These are phyloP conservation scores for Morpho achilles DNA, from an alignment of 2,888 invertebrate species.

Conservation along the genomic window DNA sequence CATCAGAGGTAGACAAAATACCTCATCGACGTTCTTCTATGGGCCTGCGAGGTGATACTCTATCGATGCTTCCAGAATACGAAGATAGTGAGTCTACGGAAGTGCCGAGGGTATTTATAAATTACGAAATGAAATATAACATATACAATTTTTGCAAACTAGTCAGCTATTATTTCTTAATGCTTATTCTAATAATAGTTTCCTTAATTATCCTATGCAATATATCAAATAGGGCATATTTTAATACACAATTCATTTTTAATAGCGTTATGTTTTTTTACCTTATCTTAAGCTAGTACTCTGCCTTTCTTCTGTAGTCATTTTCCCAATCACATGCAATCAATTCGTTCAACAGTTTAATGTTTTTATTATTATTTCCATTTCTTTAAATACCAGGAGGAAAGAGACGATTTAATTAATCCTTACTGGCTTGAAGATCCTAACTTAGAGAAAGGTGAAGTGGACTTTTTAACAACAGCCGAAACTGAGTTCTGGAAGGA, in stretches of 20 bases:
- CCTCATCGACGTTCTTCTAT: slow-evolving; percentile 50
- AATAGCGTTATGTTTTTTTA: no score
- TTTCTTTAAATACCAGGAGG: slow-evolving; percentile 60
- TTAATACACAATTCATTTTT: no score
- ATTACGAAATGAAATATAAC: neutral
- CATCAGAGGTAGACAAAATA: slow-evolving; percentile 30
- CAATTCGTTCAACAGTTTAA: no score
- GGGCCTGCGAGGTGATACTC: slow-evolving; percentile 49
- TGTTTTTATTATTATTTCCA: no score
- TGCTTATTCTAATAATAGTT: no score
- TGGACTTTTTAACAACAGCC: slow-evolving; percentile 90
- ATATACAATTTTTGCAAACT: no score
- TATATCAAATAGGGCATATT: no score
- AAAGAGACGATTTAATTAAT: slow-evolving; percentile 91
- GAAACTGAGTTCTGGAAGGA: slow-evolving; percentile 97
- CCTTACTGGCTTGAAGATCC: slow-evolving; percentile 97
- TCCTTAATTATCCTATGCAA: no score
- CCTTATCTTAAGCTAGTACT: no score
- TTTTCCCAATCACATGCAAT: no score
- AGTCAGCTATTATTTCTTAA: no score
- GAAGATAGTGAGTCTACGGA: slow-evolving; percentile 62
- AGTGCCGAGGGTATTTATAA: slow-evolving; percentile 49
- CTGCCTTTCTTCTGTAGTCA: no score
- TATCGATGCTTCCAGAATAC: slow-evolving; percentile 51
- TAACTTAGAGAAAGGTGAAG: slow-evolving; percentile 91